Conservation (phyloP, 2,888 invertebrate genomes). For the Acrobasis consociella region DNA sequence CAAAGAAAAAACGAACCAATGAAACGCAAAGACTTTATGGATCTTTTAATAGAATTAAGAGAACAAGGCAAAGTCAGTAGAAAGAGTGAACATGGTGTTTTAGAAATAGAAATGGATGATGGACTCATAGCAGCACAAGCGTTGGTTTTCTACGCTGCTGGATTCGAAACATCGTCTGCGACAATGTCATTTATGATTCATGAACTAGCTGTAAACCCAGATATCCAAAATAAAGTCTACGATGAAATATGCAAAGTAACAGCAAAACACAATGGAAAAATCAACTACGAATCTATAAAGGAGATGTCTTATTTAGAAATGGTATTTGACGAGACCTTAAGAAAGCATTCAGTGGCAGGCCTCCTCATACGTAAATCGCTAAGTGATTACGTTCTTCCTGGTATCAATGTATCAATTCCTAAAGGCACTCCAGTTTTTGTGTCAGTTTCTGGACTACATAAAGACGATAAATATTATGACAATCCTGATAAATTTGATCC, state of each 20-base stretch:
- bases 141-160: conserved; percentile 53
- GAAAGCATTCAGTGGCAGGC: conserved; percentile 39
- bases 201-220: conserved; percentile 36
- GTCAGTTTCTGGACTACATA: conserved; percentile 28
- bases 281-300: conserved; percentile 43
- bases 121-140: conserved; percentile 47
- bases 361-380: conserved; percentile 29
- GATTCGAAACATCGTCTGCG: conserved; percentile 61
- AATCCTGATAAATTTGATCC: conserved; percentile 33
- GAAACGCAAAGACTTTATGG: conserved; percentile 50
- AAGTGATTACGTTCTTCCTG: conserved; percentile 34
- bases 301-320: conserved; percentile 52
- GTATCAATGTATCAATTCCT: conserved; percentile 36
- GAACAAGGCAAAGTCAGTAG: conserved; percentile 43
- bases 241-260: conserved; percentile 33
- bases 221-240: conserved; percentile 35
- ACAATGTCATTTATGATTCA: conserved; percentile 42
- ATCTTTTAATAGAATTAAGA: conserved; percentile 48
- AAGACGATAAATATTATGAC: conserved; percentile 30
- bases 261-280: conserved; percentile 31
- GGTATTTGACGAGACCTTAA: conserved; percentile 43
- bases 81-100: conserved; percentile 34
- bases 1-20: conserved; percentile 43
- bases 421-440: conserved; percentile 38
- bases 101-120: conserved; percentile 47